These are phyloP conservation scores for Saccostrea echinata DNA, from an alignment of 1,140 invertebrate genomes.

Conservation along the genomic window DNA sequence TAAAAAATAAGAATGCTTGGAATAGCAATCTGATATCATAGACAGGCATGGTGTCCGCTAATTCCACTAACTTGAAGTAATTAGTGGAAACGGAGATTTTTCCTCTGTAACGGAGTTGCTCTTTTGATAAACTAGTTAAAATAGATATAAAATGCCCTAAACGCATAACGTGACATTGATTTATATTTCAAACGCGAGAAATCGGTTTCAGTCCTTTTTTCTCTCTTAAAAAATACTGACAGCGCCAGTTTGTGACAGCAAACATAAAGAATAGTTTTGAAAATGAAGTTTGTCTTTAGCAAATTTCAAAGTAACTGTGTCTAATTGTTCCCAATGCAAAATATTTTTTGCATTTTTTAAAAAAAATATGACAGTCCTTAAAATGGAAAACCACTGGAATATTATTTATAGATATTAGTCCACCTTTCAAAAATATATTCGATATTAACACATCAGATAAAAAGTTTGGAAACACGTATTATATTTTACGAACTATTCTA, in stretches of 20 bases:
- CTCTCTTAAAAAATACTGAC: no score
- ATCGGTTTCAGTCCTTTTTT: neutral
- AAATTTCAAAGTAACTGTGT: neutral
- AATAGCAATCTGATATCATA: conserved; percentile 14
- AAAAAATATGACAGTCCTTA: no score
- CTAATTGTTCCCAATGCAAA: no score
- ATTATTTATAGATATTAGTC: no score
- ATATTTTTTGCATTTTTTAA: no score
- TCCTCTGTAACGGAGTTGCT: neutral
- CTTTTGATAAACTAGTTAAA: neutral
- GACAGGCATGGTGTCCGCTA: neutral
- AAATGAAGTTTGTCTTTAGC: neutral
- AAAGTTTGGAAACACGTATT: no score
- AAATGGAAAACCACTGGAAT: no score
- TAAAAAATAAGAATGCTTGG: conserved; percentile 26
- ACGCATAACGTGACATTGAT: neutral
- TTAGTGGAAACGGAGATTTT: neutral
- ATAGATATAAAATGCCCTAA: neutral
- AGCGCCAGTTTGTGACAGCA: neutral
- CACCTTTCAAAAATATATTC: no score
- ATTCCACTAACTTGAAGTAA: conserved; percentile 12
- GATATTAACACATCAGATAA: no score
- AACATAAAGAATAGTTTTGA: neutral
- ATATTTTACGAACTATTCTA: no score
- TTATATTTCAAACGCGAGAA: neutral